Percentiles rank a stretch among this genome's conserved stretches.
These are phyloP conservation scores for Trissonchulus latispiculum DNA, from an alignment of 2,888 invertebrate species.

Conservation along the genomic window DNA sequence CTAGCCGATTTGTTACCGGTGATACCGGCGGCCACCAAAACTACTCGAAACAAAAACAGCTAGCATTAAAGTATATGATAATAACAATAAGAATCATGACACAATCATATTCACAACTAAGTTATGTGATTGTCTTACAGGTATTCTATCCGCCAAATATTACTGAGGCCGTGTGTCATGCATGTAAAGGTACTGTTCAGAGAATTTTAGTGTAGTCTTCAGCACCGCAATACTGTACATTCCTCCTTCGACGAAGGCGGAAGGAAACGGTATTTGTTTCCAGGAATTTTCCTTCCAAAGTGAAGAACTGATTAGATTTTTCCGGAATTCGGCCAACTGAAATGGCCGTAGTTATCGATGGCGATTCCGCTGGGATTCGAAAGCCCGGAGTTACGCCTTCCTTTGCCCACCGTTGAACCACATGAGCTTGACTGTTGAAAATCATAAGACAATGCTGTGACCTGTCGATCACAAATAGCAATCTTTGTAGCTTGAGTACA, in stretches of 20 bases:
- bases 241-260: background rate
- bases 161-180: background rate
- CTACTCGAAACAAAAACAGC: no score
- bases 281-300: constrained; percentile 16
- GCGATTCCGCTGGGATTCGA: constrained; percentile 11
- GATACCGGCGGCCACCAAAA: no score
- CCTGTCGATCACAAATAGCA: background rate
- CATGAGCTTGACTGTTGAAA: constrained; percentile 10
- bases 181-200: background rate
- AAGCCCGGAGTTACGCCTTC: constrained; percentile 20
- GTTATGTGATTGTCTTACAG: background rate
- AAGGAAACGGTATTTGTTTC: constrained; percentile 13
- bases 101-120: no score
- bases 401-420: background rate
- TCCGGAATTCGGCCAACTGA: constrained; percentile 21
- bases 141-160: constrained; percentile 11
- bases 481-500: background rate
- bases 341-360: constrained; percentile 17
- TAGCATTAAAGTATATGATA: no score
- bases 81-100: no score
- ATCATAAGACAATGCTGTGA: background rate
- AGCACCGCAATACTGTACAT: background rate
- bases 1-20: no score
- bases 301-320: constrained; percentile 15
- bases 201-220: background rate